Conservation (phyloP, 2,113 vertebrate genomes). For the Cebidichthys violaceus region DNA sequence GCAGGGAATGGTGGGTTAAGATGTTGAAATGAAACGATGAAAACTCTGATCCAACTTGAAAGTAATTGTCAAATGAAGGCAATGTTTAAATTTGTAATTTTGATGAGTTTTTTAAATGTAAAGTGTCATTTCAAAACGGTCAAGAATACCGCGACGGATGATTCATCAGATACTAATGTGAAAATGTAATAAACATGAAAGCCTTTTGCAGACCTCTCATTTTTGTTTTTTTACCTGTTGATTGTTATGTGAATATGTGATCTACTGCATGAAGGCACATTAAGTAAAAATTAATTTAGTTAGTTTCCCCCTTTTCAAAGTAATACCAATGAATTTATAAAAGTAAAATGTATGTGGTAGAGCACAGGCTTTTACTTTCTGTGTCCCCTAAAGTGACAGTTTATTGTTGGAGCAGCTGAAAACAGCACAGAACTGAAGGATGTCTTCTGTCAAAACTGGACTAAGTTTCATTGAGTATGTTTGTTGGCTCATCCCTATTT, state of each 20-base stretch:
- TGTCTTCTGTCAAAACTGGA: too few species aligned
- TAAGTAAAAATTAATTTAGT: too few species aligned
- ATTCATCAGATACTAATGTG: neutral
- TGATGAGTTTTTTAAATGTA: slow-evolving; percentile 22
- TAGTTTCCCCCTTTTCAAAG: too few species aligned
- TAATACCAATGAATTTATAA: too few species aligned
- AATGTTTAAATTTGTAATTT: neutral
- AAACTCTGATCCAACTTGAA: slow-evolving; percentile 6
- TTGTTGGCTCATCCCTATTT: too few species aligned
- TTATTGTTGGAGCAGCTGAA: too few species aligned
- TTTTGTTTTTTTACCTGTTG: neutral
- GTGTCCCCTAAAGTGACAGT: too few species aligned
- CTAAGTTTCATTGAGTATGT: too few species aligned
- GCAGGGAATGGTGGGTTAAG: neutral
- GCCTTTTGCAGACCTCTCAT: slow-evolving; percentile 16
- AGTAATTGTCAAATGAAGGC: neutral
- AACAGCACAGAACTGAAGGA: too few species aligned
- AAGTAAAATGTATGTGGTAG: too few species aligned
- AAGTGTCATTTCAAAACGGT: neutral
- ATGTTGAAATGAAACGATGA: neutral
- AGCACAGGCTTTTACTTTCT: too few species aligned
- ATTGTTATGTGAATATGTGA: neutral
- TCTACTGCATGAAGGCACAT: neutral
- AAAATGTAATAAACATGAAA: slow-evolving; percentile 45
- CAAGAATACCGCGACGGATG: neutral